Percentiles rank a stretch among this genome's conserved stretches.
Evolutionary conservation across 2,888 invertebrate species (phyloP).

Genomic region (Pristionchus japonicus): DNA sequence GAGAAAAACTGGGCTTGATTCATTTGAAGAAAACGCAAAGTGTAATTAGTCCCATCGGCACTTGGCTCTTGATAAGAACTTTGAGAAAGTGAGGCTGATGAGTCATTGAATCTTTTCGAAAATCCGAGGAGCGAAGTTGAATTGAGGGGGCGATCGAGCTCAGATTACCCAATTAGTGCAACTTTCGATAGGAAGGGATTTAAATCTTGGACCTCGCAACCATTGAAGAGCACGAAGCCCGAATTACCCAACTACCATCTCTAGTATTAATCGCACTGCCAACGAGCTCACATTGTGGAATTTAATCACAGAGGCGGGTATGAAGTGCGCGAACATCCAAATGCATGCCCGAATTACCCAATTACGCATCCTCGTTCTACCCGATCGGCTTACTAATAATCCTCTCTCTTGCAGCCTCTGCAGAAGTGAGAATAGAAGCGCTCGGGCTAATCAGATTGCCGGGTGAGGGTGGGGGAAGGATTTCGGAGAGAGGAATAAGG

Average conservation of each 20-base stretch:
- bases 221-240: too few relatives aligned
- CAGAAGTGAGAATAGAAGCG: background rate
- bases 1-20: background rate
- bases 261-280: too few relatives aligned
- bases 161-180: background rate
- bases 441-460: background rate
- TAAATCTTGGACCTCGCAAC: too few relatives aligned
- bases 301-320: background rate
- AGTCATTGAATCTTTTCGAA: background rate
- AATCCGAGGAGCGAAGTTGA: too few relatives aligned
- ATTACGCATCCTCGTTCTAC: background rate
- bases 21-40: background rate
- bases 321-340: background rate
- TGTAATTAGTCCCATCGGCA: background rate
- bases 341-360: background rate
- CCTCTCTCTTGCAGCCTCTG: background rate
- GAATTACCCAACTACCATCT: too few relatives aligned
- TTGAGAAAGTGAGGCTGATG: background rate
- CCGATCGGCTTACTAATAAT: slow-evolving; percentile 37
- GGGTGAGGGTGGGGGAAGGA: background rate
- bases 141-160: too few relatives aligned
- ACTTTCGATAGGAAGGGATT: too few relatives aligned
- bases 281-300: background rate
- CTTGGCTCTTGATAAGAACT: background rate
- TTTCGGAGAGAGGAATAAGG: background rate